Evolutionary conservation across 2,113 vertebrate species (phyloP), one percentile per base, ranked within the genome.

Genomic region (Caloenas nicobarica): DNA sequence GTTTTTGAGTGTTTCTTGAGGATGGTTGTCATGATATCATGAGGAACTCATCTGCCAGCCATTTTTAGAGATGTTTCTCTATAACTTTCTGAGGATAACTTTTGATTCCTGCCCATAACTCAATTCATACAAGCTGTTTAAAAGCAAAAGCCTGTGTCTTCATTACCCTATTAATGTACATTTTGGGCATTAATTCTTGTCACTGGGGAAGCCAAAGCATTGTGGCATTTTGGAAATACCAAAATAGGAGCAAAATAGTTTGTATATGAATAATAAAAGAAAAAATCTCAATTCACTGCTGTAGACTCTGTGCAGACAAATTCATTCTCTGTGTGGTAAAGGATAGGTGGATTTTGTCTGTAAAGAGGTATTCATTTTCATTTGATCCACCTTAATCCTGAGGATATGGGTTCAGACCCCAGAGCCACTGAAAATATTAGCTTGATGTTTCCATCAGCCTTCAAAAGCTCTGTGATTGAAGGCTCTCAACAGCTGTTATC

Each of bases 331-430:
- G 7, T 44, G 28, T 82, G 36, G 31, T 81, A 85, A 94, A 80
- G 50, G 60, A 50, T 82, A 79, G 73, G 44, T 96, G 65, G 72
- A 57, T 89, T 89, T 91, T 84, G 6, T 84, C 56, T 81, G 72
- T 82, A 78, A 95, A 88, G 70, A 68, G 44, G 40, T 82, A 94
- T 74, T 94, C 9, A 65, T 96, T 96, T 97, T 74, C 70, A 96
- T 69, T 92, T 94, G 80, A 95, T 97, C 93, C 96, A 76, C 88
- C 90, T 95, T 97, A 97, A 97, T 97, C 95, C 93, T 64, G 64
- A 88, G 82, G 73, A 92, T 97, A 81, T 66, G 38, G 64, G 57
- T 95, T 93, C 77, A 88, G 88, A 95, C 95, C 89, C 70, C 82
- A 86, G 54, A 89, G 90, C 54, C 86, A 89, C 51, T 81, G 90